phyloP scores from a whole-genome alignment of 2,888 invertebrate species.

The Lacanobia wlatinum region DNA sequence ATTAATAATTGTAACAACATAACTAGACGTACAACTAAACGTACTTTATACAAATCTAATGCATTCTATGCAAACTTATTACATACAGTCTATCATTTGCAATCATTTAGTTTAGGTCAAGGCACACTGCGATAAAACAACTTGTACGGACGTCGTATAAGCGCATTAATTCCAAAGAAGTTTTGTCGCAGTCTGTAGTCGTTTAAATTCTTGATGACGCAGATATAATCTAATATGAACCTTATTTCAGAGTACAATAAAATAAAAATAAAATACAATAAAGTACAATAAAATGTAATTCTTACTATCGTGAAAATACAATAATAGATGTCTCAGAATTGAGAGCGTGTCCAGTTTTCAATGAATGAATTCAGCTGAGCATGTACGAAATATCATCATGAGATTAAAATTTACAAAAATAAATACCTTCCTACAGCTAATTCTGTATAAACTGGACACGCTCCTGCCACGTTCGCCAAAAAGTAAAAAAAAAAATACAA shows the following conservation, averaged over 20 bases:
- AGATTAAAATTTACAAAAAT: too few relatives aligned
- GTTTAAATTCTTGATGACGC: slow-evolving; percentile 4
- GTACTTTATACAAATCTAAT: slow-evolving; percentile 65
- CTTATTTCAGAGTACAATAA: slow-evolving; percentile 2
- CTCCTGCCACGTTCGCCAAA: background rate
- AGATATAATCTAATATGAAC: slow-evolving; percentile 14
- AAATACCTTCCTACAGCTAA: background rate
- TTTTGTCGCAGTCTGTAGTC: slow-evolving; percentile 10
- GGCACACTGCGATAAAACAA: slow-evolving; percentile 8
- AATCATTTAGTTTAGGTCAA: slow-evolving; percentile 9
- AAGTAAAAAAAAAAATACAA: background rate
- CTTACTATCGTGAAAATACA: slow-evolving; percentile 13
- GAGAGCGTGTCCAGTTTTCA: slow-evolving; percentile 8
- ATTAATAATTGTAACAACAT: slow-evolving; percentile 62
- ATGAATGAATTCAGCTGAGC: too few relatives aligned
- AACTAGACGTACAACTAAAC: slow-evolving; percentile 52
- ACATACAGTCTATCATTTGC: slow-evolving; percentile 64
- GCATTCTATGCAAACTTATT: slow-evolving; percentile 64
- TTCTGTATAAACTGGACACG: slow-evolving; percentile 6
- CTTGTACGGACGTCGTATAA: background rate
- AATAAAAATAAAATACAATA: too few relatives aligned
- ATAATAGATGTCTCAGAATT: slow-evolving; percentile 8
- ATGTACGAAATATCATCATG: background rate
- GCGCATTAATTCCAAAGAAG: background rate
- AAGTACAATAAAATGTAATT: background rate